These are phyloP conservation scores for Stramonita haemastoma DNA, from an alignment of 2,888 invertebrate genomes.

Conservation along the genomic window DNA sequence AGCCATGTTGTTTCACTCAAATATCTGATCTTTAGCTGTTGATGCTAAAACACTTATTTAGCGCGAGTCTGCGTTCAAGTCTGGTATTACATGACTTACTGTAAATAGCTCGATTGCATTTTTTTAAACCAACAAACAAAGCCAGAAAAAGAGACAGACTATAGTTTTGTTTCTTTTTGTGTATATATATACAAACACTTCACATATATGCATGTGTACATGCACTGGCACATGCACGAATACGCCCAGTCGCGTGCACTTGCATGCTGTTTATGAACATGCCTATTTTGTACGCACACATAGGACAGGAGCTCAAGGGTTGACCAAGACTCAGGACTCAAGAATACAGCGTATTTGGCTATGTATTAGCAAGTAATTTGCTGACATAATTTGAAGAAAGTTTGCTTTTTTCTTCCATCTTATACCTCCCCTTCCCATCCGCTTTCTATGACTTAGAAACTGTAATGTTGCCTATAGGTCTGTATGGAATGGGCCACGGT, in stretches of 20 bases:
- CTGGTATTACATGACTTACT: too few species aligned
- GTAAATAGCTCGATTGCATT: too few species aligned
- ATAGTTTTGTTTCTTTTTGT: background rate
- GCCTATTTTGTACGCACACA: background rate
- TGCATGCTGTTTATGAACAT: background rate
- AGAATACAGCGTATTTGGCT: too few species aligned
- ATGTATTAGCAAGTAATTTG: background rate
- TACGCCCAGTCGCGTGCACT: background rate
- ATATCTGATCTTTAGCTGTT: too few species aligned
- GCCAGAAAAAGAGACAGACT: background rate
- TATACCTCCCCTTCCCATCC: background rate
- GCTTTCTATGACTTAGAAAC: background rate
- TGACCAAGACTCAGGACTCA: too few species aligned
- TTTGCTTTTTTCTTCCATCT: background rate
- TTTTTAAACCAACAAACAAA: too few species aligned
- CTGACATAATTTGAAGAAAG: background rate
- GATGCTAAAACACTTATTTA: too few species aligned
- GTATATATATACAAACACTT: background rate
- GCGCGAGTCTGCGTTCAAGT: too few species aligned
- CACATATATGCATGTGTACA: background rate
- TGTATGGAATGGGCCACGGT: background rate
- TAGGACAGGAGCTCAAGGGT: too few species aligned
- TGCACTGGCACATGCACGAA: background rate
- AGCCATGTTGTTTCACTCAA: too few species aligned
- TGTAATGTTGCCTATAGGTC: background rate